Evolutionary conservation across 2,113 vertebrate genomes (phyloP), one percentile per base, ranked within the genome.

Genomic region (Setophaga kirtlandii): DNA sequence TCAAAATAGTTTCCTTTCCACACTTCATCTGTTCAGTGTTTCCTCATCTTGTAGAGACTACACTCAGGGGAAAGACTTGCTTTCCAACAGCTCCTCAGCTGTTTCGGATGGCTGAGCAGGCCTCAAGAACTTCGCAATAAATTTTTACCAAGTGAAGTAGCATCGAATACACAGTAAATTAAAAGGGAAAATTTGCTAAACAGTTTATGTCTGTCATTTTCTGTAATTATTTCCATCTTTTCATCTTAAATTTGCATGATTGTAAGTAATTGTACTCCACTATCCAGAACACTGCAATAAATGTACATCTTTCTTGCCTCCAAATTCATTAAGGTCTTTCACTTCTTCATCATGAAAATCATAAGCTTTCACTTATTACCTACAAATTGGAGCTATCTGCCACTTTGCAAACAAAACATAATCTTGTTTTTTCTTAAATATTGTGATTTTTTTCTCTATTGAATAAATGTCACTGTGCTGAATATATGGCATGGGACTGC

Each of bases 1-100:
- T 96, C 86, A 95, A 94, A 96, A 94, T 63, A 86, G 39, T 87
- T 87, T 87, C 64, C 55, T 92, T 90, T 95, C 92, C 58, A 90
- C 85, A 86, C 47, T 83, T 83, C 2, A 0, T 60, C 76, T 82
- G 35, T 75, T 93, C 58, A 78, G 7, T 87, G 41, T 90, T 93
- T 74, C 64, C 63, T 84, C 60, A 35, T 89, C 69, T 83, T 77
- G 31, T 84, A 77, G 52, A 77, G 25, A 3, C 2, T n/a, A 27
- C 37, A n/a, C 44, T 77, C 50, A 55, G 62, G 80, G 85, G 53
- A 79, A 90, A 65, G 21, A 50, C 42, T 79, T 60, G 22, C 18
- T 89, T 95, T 81, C 75, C 77, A 74, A 20, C 59, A 69, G 53
- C 47, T 95, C 31, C 39, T 88, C 53, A 58, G 52, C 41, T 92